Base-by-base conservation (phyloP, 2,888 invertebrate species). In the Nesidiocoris tenuis region DNA sequence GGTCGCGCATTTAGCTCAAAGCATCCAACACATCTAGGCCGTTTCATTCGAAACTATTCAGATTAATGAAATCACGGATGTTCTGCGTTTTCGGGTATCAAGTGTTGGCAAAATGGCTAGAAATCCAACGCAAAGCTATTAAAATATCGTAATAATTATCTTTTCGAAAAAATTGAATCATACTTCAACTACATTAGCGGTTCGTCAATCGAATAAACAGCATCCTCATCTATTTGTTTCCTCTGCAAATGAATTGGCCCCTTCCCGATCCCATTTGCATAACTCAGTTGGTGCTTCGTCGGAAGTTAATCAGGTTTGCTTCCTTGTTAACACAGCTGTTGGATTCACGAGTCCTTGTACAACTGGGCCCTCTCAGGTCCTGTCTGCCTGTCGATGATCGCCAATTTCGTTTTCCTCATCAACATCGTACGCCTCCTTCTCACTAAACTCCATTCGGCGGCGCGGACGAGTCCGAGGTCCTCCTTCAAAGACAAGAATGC, bases 361-460 rank as follows among this genome's bases (percentile, higher is more conserved):
- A 92, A 90, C 83, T 89, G 88, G 79, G 91, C 93, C 82, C 87
- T 94, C 78, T 88, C 90, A 67, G 89, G 90, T 78, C 91, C 93
- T 54, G 95, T 94, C 24, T 90, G 90, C 82, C 87, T 88, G 70
- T 92, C 94, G 55, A 91, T 95, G 84, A 85, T 92, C 81, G 87
- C 94, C 79, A 95, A 95, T 84, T 86, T 95, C 65, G 86, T 90
- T 79, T 95, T 96, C 84, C 88, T 95, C 79, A 91, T 93, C 85
- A 96, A 95, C 85, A 95, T 96, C 81, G 92, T 95, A 74, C 88
- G 94, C 79, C 94, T 95, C 75, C 87, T 96, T 77, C 87, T 94
- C 81, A 89, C 91, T 64, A 95, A 95, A 84, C 85, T 95, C 80
- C 89, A 91, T 80, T 83, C 84, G 22, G 82, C 84, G 54, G 84